Evolutionary conservation across 2,888 invertebrate genomes (phyloP).

Genomic region (Scaptomyza flava): DNA sequence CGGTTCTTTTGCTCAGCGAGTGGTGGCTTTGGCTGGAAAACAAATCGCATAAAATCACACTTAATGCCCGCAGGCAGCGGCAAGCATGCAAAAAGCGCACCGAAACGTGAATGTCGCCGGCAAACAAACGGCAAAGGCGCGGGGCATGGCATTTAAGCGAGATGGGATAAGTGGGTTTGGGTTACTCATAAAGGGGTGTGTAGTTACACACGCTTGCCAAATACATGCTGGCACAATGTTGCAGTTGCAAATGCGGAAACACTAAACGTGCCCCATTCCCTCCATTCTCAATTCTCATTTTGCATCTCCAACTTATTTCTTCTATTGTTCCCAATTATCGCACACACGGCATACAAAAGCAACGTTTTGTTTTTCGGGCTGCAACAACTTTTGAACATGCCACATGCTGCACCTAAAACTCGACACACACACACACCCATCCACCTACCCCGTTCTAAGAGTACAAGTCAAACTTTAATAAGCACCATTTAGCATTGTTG

Average conservation of each 20-base stretch:
- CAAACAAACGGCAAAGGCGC: slow-evolving; percentile 52
- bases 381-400: slow-evolving; percentile 54
- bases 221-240: slow-evolving; percentile 41
- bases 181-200: background rate
- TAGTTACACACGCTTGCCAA: slow-evolving; percentile 14
- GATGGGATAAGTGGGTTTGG: background rate
- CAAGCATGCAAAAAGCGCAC: slow-evolving; percentile 71
- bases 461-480: slow-evolving; percentile 74
- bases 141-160: background rate
- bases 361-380: slow-evolving; percentile 73
- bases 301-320: slow-evolving; percentile 39
- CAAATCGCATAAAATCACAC: slow-evolving; percentile 81
- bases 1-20: slow-evolving; percentile 39
- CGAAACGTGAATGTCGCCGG: slow-evolving; percentile 78
- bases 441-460: slow-evolving; percentile 32
- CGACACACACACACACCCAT: slow-evolving; percentile 5
- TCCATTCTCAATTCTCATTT: slow-evolving; percentile 15
- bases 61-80: slow-evolving; percentile 80
- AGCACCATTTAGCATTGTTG: slow-evolving; percentile 50
- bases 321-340: slow-evolving; percentile 77
- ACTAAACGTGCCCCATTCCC: slow-evolving; percentile 51
- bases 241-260: slow-evolving; percentile 55
- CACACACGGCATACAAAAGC: slow-evolving; percentile 58
- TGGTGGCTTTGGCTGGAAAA: slow-evolving; percentile 42
- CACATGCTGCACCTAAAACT: slow-evolving; percentile 19